Conservation (phyloP, 2,888 invertebrate species). For the Urechis unicinctus region DNA sequence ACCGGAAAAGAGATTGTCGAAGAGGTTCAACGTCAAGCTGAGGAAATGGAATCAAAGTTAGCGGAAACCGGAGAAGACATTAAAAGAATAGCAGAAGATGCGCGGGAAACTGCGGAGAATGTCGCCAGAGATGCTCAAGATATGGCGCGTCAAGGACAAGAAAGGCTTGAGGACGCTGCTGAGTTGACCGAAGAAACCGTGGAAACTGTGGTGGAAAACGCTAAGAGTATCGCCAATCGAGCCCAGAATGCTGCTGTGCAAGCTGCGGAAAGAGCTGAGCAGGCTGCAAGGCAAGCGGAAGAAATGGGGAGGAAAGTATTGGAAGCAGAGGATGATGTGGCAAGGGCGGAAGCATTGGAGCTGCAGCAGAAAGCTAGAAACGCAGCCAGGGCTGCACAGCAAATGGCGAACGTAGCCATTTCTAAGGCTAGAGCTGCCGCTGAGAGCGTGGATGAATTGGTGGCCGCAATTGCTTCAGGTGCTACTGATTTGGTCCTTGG, state of each 20-base stretch:
- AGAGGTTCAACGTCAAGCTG: too few species aligned
- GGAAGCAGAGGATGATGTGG: neutral
- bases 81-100: neutral
- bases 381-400: neutral
- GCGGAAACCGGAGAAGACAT: neutral
- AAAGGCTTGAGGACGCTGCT: neutral
- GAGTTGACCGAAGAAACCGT: neutral
- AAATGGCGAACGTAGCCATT: neutral
- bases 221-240: neutral
- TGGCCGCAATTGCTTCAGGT: neutral
- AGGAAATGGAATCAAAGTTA: too few species aligned
- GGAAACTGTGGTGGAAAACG: neutral
- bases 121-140: neutral
- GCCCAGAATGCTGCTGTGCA: neutral
- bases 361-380: neutral
- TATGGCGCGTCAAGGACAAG: neutral
- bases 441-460: neutral
- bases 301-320: neutral
- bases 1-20: too few species aligned
- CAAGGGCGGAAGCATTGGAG: neutral
- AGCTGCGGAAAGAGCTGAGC: neutral
- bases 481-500: neutral
- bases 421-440: neutral
- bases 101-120: neutral
- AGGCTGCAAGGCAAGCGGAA: neutral